Evolutionary conservation across 2,888 invertebrate genomes (phyloP), one percentile per base, ranked within the genome.

Genomic region (Margaritifera margaritifera): DNA sequence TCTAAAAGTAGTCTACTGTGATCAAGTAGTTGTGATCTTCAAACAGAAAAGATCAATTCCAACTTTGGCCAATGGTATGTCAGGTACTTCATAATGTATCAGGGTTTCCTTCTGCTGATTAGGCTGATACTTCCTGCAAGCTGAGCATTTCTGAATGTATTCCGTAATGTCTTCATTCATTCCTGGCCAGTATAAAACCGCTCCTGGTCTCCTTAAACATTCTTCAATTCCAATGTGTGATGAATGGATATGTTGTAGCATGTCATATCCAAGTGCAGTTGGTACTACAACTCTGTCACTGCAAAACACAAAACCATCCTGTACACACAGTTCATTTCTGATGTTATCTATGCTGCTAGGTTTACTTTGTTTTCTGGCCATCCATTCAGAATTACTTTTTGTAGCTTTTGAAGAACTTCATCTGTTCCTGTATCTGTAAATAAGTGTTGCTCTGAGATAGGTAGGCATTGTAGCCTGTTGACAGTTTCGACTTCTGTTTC

Each of bases 221-320:
- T 59, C 52, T 52, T 60, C 53, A 59, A 66, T 60, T 18, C 66
- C 66, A 3, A 66, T 25, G 20, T 66, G 59, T 18, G 52, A 66
- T 6, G 66, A 66, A 27, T 52, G 59, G 24, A 59, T 52, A 18
- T 27, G 52, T 24, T 27, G 51, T 25, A 52, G 51, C 59, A 66
- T 66, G 24, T 59, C 66, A 50, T 51, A 25, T 19, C 60, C 3
- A 24, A 66, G 51, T 18, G 27, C 42, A 42, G 58, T 59, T 6
- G 59, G 11, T 42, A 64, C 54, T 25, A 55, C 25, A 25, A 15
- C 62, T 22, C 54, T 54, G 20, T 54, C 54, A 54, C 54, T 54
- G 18, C 64, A n/a, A 42, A 71, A 74, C 15, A 76, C 31, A 4
- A 76, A n/a, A n/a, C n/a, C n/a, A n/a, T n/a, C n/a, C n/a, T 75